Percentiles rank a stretch among this genome's conserved stretches.
These are phyloP conservation scores for Strongylocentrotus purpuratus DNA, from an alignment of 35 echinoderm and acorn worm genomes.

Conservation along the genomic window DNA sequence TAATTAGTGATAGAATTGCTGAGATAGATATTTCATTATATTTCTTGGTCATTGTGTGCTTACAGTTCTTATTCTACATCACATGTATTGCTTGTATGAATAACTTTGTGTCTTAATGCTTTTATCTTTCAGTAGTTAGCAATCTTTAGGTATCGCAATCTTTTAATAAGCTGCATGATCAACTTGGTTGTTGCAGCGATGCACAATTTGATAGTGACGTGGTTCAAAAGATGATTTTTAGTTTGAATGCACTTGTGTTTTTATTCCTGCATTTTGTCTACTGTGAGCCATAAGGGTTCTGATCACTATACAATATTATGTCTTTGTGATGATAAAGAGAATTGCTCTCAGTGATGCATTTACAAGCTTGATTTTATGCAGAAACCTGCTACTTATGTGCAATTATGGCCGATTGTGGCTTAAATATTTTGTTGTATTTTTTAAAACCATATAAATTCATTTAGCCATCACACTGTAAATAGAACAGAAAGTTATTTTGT, in stretches of 20 bases:
- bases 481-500: slow-evolving; percentile 15
- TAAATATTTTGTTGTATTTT: slow-evolving; percentile 35
- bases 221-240: not conserved
- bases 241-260: not conserved
- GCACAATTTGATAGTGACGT: not conserved
- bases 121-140: not conserved
- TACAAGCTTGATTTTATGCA: slow-evolving; percentile 18
- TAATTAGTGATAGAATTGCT: not conserved
- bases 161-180: not conserved
- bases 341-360: not conserved
- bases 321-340: not conserved
- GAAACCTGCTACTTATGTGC: slow-evolving; percentile 19
- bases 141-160: not conserved
- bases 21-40: not conserved
- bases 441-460: not conserved
- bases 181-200: not conserved
- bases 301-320: not conserved
- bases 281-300: too few relatives aligned
- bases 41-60: not conserved
- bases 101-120: slow-evolving; percentile 3
- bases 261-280: not conserved
- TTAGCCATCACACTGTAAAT: not conserved
- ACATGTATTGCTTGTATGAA: not conserved
- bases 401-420: slow-evolving; percentile 41
- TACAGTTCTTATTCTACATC: not conserved